Evolutionary conservation across 2,888 invertebrate species (phyloP).

Genomic region (Orchestes rusci): DNA sequence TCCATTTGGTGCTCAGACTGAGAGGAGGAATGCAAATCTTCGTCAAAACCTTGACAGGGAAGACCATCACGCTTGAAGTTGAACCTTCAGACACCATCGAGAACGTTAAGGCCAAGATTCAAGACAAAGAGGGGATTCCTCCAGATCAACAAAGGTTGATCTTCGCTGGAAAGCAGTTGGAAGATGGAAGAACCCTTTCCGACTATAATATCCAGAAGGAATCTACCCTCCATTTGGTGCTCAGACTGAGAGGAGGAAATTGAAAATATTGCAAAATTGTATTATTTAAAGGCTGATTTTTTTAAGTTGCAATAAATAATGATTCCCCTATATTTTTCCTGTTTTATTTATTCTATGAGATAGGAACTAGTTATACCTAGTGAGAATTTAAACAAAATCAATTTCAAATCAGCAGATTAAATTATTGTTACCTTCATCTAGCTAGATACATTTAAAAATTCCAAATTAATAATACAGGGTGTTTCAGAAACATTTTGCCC

Average conservation of each 20-base stretch:
- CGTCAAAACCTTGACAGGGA: conserved; percentile 51
- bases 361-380: too few species aligned
- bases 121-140: conserved; percentile 87
- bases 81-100: conserved; percentile 66
- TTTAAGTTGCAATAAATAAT: conserved; percentile 18
- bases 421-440: too few species aligned
- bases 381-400: too few species aligned
- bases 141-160: conserved; percentile 87
- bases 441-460: too few species aligned
- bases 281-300: conserved; percentile 21
- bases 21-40: conserved; percentile 77
- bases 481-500: too few species aligned
- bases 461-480: too few species aligned
- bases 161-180: conserved; percentile 89
- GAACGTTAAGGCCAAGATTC: conserved; percentile 67
- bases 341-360: conserved; percentile 5
- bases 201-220: conserved; percentile 87
- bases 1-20: conserved; percentile 87
- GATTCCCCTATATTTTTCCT: conserved; percentile 7
- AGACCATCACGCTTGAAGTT: conserved; percentile 50
- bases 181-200: conserved; percentile 86
- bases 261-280: conserved; percentile 8
- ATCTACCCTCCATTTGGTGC: conserved; percentile 51
- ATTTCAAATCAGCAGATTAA: too few species aligned
- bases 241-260: conserved; percentile 50